Base-by-base conservation (phyloP, 2,888 invertebrate species). In the Pherbina coryleti region DNA sequence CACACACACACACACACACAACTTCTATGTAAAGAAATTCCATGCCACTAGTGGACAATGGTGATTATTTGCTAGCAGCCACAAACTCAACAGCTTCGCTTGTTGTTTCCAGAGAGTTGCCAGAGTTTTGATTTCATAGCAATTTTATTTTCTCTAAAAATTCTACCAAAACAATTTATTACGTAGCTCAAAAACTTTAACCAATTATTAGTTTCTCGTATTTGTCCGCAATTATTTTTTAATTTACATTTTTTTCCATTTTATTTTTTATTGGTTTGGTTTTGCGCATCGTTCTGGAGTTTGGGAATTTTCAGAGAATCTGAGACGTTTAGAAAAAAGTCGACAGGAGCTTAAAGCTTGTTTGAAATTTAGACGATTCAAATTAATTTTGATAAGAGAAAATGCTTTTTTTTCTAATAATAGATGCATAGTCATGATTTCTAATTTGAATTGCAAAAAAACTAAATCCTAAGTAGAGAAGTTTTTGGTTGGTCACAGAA, bases 151-250 rank as follows among this genome's bases (percentile, higher is more conserved):
- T n/a, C 11, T 57, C 8, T 5, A n/a, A 28, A 74, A 28, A 64
- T 28, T 28, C 5, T 74, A 64, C 28, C 73, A 62, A 74, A 74
- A 74, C 73, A 74, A 73, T 62, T 73, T 62, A 73, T 62, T 60
- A 28, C 62, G 25, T 14, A 44, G 73, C 17, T 34, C 25, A 44
- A 73, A 73, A 73, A 73, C 73, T 73, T 73, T 73, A 25, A 60
- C 62, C 37, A 62, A 64, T 64, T 64, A 64, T 31, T 31, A 64
- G 11, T 64, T 64, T 5, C 34, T 64, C 31, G 64, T 22, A 19
- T 55, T 9, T 19, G 5, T 55, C 5, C 8, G 55, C 22, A 19
- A 19, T 55, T 22, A 19, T 8, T 55, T 55, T 55, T 55, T 3
- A 3, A 19, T 55, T 55, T 1, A 5, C 1, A 53, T n/a, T 17